phyloP scores from a whole-genome alignment of 2,797 vertebrate genomes.

The Acanthurus tractus region DNA sequence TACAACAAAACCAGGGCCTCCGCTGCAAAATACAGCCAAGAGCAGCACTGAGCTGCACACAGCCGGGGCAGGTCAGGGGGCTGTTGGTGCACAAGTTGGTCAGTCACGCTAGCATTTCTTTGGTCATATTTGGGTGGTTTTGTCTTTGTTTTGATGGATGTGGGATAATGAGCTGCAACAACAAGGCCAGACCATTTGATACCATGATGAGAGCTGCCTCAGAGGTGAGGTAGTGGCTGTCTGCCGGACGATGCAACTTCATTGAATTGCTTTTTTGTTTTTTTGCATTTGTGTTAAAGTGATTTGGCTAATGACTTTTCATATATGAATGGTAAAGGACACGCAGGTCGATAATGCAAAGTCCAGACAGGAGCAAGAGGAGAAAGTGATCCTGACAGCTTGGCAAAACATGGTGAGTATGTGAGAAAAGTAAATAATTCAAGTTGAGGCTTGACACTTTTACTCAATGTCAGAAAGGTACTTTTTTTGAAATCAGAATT shows the following conservation, averaged over 20 bases:
- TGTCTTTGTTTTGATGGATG: not conserved
- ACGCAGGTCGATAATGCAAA: conserved; percentile 69
- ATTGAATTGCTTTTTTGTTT: not conserved
- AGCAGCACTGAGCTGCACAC: conserved; percentile 34
- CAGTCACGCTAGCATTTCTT: conserved; percentile 22
- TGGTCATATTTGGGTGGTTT: conserved; percentile 6
- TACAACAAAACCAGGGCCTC: conserved; percentile 69
- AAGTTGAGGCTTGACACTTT: not conserved
- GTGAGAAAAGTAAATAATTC: not conserved
- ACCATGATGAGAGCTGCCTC: conserved; percentile 81
- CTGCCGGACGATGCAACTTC: not conserved
- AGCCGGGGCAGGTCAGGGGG: conserved; percentile 38
- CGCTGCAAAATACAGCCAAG: conserved; percentile 44
- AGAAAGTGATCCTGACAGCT: conserved; percentile 86
- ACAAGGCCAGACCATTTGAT: conserved; percentile 76
- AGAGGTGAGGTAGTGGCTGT: conserved; percentile 76
- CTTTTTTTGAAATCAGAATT: not conserved
- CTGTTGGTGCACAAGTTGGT: conserved; percentile 8
- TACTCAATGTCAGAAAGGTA: not conserved
- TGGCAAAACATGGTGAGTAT: conserved; percentile 88
- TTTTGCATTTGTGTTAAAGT: not conserved
- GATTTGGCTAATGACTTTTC: conserved; percentile 5
- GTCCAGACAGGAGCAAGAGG: conserved; percentile 83
- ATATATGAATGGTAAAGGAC: conserved; percentile 30
- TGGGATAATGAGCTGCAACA: conserved; percentile 82